These are phyloP conservation scores for Hemithea aestivaria DNA, from an alignment of 2,888 invertebrate genomes.

Conservation along the genomic window DNA sequence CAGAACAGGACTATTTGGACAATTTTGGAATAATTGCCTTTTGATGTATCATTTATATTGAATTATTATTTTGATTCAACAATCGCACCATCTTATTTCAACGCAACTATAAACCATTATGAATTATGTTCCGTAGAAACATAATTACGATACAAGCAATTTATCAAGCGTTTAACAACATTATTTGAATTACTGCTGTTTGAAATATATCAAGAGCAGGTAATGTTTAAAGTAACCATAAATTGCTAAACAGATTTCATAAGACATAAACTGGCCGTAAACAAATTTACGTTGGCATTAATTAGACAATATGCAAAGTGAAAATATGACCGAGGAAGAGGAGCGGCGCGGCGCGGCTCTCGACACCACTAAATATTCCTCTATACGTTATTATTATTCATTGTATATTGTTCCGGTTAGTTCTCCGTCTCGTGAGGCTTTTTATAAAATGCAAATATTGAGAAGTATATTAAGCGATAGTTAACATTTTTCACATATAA, in stretches of 20 bases:
- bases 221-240: conserved; percentile 11
- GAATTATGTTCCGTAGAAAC: too few species aligned
- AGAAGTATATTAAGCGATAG: too few species aligned
- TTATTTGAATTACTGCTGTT: conserved; percentile 4
- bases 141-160: background rate
- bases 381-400: conserved; percentile 6
- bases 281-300: conserved; percentile 19
- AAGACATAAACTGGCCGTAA: conserved; percentile 16
- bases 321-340: conserved; percentile 2
- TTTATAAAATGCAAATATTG: too few species aligned
- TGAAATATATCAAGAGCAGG: conserved; percentile 1
- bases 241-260: conserved; percentile 13
- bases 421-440: too few species aligned
- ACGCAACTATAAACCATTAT: too few species aligned
- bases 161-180: background rate
- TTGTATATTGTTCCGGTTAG: conserved; percentile 6
- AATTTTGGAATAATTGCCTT: too few species aligned
- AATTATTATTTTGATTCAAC: too few species aligned
- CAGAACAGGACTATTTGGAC: too few species aligned
- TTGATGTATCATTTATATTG: too few species aligned
- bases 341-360: conserved; percentile 2
- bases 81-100: too few species aligned
- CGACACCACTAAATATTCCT: conserved; percentile 10
- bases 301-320: conserved; percentile 10
- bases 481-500: too few species aligned